Evolutionary conservation across 2,888 invertebrate species (phyloP).

Genomic region (Prosopocoilus inquinatus): DNA sequence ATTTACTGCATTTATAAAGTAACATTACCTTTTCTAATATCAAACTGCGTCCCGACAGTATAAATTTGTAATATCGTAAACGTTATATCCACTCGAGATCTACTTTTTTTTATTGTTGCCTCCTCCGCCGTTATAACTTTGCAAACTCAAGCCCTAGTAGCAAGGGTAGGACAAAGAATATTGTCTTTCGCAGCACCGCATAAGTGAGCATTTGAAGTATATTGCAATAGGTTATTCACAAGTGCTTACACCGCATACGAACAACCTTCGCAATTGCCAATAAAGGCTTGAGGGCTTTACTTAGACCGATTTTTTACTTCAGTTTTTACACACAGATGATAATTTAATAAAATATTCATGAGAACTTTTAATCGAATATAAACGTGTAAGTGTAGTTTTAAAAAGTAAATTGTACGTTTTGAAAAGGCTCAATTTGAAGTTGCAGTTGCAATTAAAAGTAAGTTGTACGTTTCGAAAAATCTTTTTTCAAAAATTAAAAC

Average conservation of each 20-base stretch:
- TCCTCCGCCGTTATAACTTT: slow-evolving; percentile 30
- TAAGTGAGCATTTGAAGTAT: slow-evolving; percentile 32
- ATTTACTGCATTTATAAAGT: slow-evolving; percentile 30
- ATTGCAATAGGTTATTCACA: slow-evolving; percentile 38
- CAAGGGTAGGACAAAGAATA: slow-evolving; percentile 29
- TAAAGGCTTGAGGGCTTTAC: slow-evolving; percentile 26
- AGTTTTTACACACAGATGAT: too few species aligned
- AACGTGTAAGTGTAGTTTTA: too few species aligned
- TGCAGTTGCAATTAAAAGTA: too few species aligned
- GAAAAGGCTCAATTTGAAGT: too few species aligned
- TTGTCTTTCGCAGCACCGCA: slow-evolving; percentile 31
- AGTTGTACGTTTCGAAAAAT: too few species aligned
- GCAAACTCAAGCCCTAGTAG: slow-evolving; percentile 26
- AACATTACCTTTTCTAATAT: slow-evolving; percentile 31
- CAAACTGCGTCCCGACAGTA: slow-evolving; percentile 25
- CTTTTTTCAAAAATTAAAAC: too few species aligned
- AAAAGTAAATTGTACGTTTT: too few species aligned
- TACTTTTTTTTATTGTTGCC: slow-evolving; percentile 1
- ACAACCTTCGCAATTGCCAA: slow-evolving; percentile 32
- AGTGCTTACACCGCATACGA: slow-evolving; percentile 32
- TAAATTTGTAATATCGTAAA: slow-evolving; percentile 34
- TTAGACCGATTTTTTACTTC: neutral
- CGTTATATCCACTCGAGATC: slow-evolving; percentile 21
- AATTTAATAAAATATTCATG: too few species aligned
- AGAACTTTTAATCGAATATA: too few species aligned